These are phyloP conservation scores for Orussus abietinus DNA, from an alignment of 1,140 invertebrate species.

Conservation along the genomic window DNA sequence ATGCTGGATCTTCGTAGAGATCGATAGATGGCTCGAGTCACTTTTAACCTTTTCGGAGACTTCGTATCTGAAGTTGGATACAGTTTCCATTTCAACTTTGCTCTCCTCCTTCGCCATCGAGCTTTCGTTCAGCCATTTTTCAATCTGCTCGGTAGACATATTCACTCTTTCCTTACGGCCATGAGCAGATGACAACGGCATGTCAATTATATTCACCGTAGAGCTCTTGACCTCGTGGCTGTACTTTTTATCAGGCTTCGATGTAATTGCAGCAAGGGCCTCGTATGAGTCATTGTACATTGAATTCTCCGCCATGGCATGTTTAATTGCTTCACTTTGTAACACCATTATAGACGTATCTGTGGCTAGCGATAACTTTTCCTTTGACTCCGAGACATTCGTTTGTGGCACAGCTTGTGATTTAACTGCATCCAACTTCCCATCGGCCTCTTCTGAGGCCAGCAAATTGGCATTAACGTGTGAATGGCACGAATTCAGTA, in stretches of 20 bases:
- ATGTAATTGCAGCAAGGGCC: too few relatives aligned
- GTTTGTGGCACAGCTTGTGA: slow-evolving; percentile 11
- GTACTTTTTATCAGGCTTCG: slow-evolving; percentile 25
- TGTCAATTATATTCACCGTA: slow-evolving; percentile 36
- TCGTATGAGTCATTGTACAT: slow-evolving; percentile 12
- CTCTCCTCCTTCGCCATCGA: slow-evolving; percentile 56
- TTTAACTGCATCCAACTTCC: slow-evolving; percentile 16
- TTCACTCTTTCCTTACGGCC: slow-evolving; percentile 64
- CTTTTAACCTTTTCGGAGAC: slow-evolving; percentile 32
- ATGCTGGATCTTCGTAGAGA: slow-evolving; percentile 49
- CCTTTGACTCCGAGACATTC: neutral
- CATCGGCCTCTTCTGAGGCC: slow-evolving; percentile 11
- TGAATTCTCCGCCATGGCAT: too few relatives aligned
- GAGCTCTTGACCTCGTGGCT: slow-evolving; percentile 25
- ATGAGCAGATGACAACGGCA: slow-evolving; percentile 29
- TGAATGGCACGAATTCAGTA: slow-evolving; percentile 30
- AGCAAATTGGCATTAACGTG: slow-evolving; percentile 31
- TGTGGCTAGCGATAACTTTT: too few relatives aligned
- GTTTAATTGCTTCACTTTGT: too few relatives aligned
- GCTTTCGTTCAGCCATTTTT: slow-evolving; percentile 68
- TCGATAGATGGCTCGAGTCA: slow-evolving; percentile 39
- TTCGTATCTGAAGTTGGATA: slow-evolving; percentile 39
- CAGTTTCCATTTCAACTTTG: slow-evolving; percentile 53
- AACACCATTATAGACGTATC: too few relatives aligned
- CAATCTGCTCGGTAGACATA: slow-evolving; percentile 69